phyloP scores from a whole-genome alignment of 1,140 invertebrate genomes.

The Dendroctonus ponderosae region DNA sequence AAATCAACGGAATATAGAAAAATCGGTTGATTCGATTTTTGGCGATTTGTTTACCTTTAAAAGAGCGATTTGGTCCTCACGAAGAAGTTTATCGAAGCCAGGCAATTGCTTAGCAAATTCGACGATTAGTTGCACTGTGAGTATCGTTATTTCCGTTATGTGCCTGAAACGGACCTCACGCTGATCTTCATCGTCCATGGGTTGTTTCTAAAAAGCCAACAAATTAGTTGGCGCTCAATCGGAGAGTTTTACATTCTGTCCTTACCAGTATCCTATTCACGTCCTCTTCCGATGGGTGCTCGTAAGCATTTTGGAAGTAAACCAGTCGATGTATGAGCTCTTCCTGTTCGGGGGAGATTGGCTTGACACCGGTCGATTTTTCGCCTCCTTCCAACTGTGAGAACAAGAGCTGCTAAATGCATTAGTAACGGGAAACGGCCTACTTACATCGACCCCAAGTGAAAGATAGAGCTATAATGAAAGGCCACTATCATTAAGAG shows the following conservation, averaged over 20 bases:
- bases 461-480: background rate
- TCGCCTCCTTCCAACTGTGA: constrained; percentile 46
- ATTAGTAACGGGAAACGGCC: background rate
- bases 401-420: constrained; percentile 27
- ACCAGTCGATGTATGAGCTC: constrained; percentile 93
- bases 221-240: constrained; percentile 23
- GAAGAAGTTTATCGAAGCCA: constrained; percentile 87
- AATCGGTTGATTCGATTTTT: background rate
- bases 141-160: constrained; percentile 96
- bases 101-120: constrained; percentile 96
- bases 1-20: constrained; percentile 38
- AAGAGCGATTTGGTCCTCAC: constrained; percentile 95
- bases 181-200: constrained; percentile 74
- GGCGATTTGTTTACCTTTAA: constrained; percentile 70
- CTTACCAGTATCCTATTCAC: constrained; percentile 83
- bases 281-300: constrained; percentile 92
- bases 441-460: background rate
- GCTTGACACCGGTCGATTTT: constrained; percentile 57
- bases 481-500: too few relatives aligned
- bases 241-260: constrained; percentile 47
- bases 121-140: constrained; percentile 95
- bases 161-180: constrained; percentile 85
- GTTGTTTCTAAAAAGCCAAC: constrained; percentile 39
- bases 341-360: constrained; percentile 82
- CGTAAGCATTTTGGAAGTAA: constrained; percentile 94